phyloP scores from a whole-genome alignment of 1,140 invertebrate species.

The Drosophila yakuba region DNA sequence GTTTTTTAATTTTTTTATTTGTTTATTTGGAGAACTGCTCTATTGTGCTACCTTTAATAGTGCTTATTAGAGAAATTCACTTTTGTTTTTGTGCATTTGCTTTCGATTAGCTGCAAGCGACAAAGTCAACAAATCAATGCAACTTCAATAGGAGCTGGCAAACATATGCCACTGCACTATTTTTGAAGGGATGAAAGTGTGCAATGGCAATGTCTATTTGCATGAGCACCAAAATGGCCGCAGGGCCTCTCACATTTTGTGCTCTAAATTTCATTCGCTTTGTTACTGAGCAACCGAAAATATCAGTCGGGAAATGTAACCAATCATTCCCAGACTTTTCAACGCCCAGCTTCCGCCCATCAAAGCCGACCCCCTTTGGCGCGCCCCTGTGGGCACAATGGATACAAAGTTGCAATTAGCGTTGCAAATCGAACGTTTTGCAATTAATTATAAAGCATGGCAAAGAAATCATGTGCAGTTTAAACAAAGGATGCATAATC shows the following conservation, averaged over 20 bases:
- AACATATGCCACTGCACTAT: slow-evolving; percentile 17
- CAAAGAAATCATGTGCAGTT: slow-evolving; percentile 50
- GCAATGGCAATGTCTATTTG: not conserved
- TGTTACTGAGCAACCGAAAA: slow-evolving; percentile 29
- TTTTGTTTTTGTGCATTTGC: slow-evolving; percentile 64
- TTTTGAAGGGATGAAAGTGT: not conserved
- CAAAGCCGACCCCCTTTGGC: not conserved
- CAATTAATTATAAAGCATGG: slow-evolving; percentile 75
- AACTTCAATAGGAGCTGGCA: slow-evolving; percentile 44
- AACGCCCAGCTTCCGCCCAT: not conserved
- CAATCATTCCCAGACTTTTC: slow-evolving; percentile 19
- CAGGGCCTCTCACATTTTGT: slow-evolving; percentile 15
- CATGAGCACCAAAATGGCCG: slow-evolving; percentile 15
- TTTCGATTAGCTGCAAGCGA: slow-evolving; percentile 74
- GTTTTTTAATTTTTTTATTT: not conserved
- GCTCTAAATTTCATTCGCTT: slow-evolving; percentile 59
- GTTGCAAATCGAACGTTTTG: slow-evolving; percentile 62
- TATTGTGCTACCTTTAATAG: no score
- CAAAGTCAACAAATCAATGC: slow-evolving; percentile 78
- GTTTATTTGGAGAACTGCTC: not conserved
- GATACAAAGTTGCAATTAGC: slow-evolving; percentile 71
- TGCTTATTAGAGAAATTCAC: slow-evolving; percentile 10
- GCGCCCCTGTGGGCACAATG: slow-evolving; percentile 35
- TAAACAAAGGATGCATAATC: slow-evolving; percentile 47
- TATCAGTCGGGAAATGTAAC: slow-evolving; percentile 40